Base-by-base conservation (phyloP, 2,797 vertebrate genomes). In the Platalea minor region DNA sequence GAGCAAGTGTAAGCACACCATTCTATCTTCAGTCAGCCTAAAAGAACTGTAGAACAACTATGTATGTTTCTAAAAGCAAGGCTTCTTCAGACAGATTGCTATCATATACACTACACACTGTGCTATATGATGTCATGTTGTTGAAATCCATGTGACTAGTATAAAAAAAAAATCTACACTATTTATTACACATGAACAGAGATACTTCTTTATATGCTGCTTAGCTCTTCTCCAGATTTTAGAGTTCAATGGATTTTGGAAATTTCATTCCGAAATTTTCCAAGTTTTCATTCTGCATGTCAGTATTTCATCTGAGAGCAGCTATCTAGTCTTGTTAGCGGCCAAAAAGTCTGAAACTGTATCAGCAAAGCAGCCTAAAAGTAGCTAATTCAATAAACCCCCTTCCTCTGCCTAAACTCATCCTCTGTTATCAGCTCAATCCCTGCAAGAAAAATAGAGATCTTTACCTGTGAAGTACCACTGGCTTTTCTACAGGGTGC, bases 401-500 rank as follows among this genome's bases (percentile, higher is more conserved):
- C 46, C 17, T 29, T 59, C 19, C 23, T 46, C 35, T 70, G 48
- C 50, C 37, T 65, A 50, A 54, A 45, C 15, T 45, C 57, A 43
- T 54, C 29, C 60, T 51, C 45, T 41, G 8, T 11, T 63, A 60
- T 1, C 50, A 72, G 39, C 51, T 88, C 72, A 48, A 5, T 6
- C 46, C 68, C 46, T 50, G 46, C 25, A 73, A 72, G 12, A 20
- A 85, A 35, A 86, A 70, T 11, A 87, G 37, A 53, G 11, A 26
- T 50, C 64, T 96, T 98, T 96, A 99, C 99, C 99, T 99, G 98
- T 99, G 99, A 78, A 99, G 99, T 92, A 99, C 99, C 45, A 99
- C 99, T 35, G 99, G 99, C 91, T 99, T 99, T 92, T 99, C 99
- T 98, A 99, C 98, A 13, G 99, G 99, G 86, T 99, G 99, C 79